Evolutionary conservation across 1,140 invertebrate genomes (phyloP), one percentile per base, ranked within the genome.

Genomic region (Steinernema khuongi): DNA sequence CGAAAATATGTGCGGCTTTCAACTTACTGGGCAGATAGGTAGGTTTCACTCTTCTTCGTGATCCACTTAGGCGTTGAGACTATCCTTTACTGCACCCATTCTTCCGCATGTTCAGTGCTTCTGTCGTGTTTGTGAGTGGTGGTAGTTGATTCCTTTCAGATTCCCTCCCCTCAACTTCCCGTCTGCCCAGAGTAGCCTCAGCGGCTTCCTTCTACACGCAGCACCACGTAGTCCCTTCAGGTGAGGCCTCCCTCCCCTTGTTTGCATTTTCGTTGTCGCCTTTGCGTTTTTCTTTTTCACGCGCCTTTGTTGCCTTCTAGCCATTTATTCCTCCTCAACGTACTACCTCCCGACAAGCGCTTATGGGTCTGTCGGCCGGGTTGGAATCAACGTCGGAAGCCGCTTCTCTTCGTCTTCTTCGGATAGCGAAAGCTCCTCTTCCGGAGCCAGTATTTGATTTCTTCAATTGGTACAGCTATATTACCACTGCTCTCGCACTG

Each of bases 1-100:
- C 29, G 82, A 84, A 72, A 73, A 78, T 11, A 31, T 84, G 17
- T 80, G 77, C 66, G 82, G 82, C 1, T 85, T 84, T 66, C 83
- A 76, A 14, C 83, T 81, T 66, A 81, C 72, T 1, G 78, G 77
- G 14, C 71, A 80, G 29, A 72, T 71, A 19, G 80, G 80, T 81
- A 19, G 18, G 74, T 71, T 78, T 17, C 43, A 50, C 71, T 2
- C 50, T 76, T 26, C 70, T 77, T 22, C 72, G 72, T 68, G 2
- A 41, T 22, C 67, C 68, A 60, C 72, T 67, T 74, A 73, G 67
- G 68, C 22, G 17, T 33, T 60, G 32, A 36, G 33, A 72, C 28
- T 4, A 44, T 75, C 67, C 41, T 74, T 7, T 4, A 60, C 11
- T 60, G 50, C 26, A 17, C 22, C 50, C 19, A n/a, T 60, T 60